Conservation (phyloP, 2,797 vertebrate genomes). For the Macroramphosus scolopax region DNA sequence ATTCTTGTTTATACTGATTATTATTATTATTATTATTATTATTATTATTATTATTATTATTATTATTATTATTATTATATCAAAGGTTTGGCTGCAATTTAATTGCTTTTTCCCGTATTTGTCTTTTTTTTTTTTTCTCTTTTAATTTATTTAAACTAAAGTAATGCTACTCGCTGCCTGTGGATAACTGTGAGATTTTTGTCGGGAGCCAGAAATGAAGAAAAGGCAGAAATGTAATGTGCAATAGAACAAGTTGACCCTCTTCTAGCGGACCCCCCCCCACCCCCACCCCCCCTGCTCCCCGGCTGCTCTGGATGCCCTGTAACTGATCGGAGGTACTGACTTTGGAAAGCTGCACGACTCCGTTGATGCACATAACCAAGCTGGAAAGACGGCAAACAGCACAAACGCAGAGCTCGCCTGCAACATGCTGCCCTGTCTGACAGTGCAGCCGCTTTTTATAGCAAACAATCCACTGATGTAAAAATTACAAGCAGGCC, state of each 20-base stretch:
- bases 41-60: no score
- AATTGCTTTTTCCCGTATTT: constrained; percentile 52
- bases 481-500: no score
- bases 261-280: constrained; percentile 19
- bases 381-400: constrained; percentile 13
- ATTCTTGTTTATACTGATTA: constrained; percentile 60
- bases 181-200: constrained; percentile 68
- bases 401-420: constrained; percentile 5
- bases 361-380: constrained; percentile 34
- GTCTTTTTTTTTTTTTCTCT: not conserved
- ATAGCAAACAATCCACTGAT: no score
- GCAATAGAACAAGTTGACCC: constrained; percentile 75
- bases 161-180: constrained; percentile 66
- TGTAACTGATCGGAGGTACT: constrained; percentile 24
- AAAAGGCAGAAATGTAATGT: constrained; percentile 67
- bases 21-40: no score
- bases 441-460: no score
- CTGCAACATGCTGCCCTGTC: no score
- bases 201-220: constrained; percentile 58
- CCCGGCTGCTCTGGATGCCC: constrained; percentile 34
- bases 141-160: constrained; percentile 59
- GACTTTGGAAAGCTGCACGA: no score
- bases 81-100: constrained; percentile 63
- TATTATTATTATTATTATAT: constrained; percentile 57
- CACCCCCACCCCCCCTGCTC: no score